Conservation (phyloP, 2,797 vertebrate species). For the Schizothorax lantsangensis region DNA sequence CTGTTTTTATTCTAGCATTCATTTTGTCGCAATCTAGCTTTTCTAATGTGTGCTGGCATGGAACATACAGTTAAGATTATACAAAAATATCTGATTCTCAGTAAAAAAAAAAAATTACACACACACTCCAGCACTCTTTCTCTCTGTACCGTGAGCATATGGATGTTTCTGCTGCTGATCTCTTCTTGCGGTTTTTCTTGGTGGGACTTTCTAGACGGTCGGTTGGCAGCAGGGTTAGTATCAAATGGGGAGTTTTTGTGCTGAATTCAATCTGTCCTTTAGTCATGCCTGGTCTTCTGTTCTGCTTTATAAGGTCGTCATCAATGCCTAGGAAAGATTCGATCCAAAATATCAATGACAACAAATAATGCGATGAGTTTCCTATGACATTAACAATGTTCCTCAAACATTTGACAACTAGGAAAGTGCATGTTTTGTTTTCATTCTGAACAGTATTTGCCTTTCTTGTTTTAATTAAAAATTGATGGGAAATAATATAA, state of each 20-base stretch:
- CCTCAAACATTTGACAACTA: background rate
- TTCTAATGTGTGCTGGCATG: background rate
- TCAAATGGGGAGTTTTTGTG: conserved; percentile 84
- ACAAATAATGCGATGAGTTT: background rate
- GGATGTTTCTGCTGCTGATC: conserved; percentile 77
- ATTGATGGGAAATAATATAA: too few relatives aligned
- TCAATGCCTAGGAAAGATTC: conserved; percentile 75
- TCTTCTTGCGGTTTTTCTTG: conserved; percentile 82
- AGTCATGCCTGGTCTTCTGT: conserved; percentile 71
- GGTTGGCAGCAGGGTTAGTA: conserved; percentile 83
- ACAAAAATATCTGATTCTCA: background rate
- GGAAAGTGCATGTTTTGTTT: background rate
- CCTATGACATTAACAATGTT: background rate
- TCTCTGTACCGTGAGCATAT: conserved; percentile 79
- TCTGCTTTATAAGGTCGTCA: conserved; percentile 76
- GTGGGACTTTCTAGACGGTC: conserved; percentile 78
- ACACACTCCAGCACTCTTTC: conserved; percentile 18
- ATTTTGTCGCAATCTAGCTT: background rate
- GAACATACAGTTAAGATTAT: background rate
- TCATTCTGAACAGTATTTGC: background rate
- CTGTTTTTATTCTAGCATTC: background rate
- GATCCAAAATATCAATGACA: background rate
- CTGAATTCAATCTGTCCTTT: conserved; percentile 82
- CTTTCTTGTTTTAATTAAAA: background rate
- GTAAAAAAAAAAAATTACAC: background rate